phyloP scores from a whole-genome alignment of 2,797 vertebrate species.

The Morelia viridis region DNA sequence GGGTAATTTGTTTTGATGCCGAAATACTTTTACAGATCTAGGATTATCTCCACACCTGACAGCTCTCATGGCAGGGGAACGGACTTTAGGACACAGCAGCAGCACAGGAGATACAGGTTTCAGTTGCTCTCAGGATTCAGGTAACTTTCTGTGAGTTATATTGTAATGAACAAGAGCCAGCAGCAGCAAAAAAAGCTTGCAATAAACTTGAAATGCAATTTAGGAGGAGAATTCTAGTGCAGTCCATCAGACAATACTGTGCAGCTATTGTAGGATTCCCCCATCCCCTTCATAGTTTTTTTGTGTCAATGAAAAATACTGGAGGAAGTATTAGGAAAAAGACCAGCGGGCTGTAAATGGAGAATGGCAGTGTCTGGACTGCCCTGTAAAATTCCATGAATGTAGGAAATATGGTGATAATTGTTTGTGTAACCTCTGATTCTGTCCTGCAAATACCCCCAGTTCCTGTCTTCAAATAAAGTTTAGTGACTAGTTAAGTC shows the following conservation, averaged over 20 bases:
- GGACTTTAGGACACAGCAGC: conserved; percentile 87
- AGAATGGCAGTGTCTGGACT: not conserved
- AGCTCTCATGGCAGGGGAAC: conserved; percentile 89
- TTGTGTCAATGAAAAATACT: not conserved
- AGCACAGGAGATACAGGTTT: conserved; percentile 97
- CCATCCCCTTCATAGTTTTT: not conserved
- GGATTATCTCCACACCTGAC: conserved; percentile 98
- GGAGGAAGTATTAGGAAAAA: not conserved
- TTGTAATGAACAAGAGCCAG: not conserved
- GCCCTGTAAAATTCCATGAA: not conserved
- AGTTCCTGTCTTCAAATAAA: not conserved
- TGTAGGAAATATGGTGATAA: not conserved
- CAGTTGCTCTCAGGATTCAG: conserved; percentile 97
- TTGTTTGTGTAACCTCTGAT: not conserved
- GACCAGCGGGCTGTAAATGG: not conserved
- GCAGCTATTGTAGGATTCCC: not conserved
- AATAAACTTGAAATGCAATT: not conserved
- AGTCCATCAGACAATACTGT: not conserved
- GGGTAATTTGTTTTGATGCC: not conserved
- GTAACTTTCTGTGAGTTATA: conserved; percentile 69
- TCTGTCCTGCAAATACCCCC: not conserved
- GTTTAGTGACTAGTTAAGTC: not conserved
- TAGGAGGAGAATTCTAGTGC: not conserved
- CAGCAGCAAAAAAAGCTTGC: not conserved
- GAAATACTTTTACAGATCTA: conserved; percentile 81